Conservation (phyloP, 2,113 vertebrate genomes). For the Ochotona princeps region DNA sequence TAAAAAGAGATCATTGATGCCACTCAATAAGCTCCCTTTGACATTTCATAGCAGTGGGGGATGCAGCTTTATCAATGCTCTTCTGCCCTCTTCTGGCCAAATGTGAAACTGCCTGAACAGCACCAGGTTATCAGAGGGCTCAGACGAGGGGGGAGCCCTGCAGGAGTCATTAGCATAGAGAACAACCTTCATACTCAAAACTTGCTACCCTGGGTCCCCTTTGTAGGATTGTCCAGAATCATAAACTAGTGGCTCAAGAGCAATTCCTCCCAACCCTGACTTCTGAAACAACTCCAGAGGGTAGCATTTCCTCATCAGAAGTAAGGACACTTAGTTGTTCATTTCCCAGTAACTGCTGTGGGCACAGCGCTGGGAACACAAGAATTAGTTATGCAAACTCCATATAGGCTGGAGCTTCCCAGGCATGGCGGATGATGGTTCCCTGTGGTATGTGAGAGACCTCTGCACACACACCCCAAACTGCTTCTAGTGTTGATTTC, state of each 20-base stretch:
- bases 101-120: background rate
- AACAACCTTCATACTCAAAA: background rate
- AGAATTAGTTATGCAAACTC: background rate
- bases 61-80: background rate
- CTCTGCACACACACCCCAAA: background rate
- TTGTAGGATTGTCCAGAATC: background rate
- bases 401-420: background rate
- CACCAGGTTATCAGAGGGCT: background rate
- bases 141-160: background rate
- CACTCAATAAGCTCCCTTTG: background rate
- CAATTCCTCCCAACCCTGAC: background rate
- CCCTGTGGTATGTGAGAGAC: background rate
- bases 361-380: background rate
- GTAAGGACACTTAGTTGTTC: background rate
- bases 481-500: background rate
- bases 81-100: slow-evolving; percentile 59
- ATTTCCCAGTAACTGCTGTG: background rate
- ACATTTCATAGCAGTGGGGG: background rate
- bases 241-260: background rate
- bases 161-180: background rate
- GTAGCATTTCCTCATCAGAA: background rate
- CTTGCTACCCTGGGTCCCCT: background rate
- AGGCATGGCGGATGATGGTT: background rate
- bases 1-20: background rate
- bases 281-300: background rate